Conservation (phyloP, 2,113 vertebrate genomes). For the Sialia sialis region DNA sequence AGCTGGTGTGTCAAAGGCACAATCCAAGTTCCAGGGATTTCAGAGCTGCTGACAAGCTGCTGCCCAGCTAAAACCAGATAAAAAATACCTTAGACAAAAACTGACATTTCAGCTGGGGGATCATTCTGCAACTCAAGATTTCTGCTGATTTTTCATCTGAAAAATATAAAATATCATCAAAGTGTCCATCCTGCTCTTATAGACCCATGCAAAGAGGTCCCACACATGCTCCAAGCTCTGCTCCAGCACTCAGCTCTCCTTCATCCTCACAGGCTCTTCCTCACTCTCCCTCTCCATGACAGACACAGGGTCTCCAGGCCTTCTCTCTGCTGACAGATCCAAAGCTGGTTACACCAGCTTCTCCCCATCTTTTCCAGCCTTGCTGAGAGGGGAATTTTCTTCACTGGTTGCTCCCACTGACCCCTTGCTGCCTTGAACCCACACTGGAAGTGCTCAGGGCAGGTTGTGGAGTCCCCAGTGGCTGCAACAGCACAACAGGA, state of each 20-base stretch:
- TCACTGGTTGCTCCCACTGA: neutral
- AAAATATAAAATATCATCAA: neutral
- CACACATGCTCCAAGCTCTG: neutral
- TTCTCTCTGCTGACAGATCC: neutral
- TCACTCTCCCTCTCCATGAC: neutral
- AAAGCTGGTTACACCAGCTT: neutral
- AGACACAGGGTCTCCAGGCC: neutral
- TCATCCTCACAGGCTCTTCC: neutral
- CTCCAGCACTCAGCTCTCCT: neutral
- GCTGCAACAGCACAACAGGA: neutral
- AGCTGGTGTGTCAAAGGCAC: neutral
- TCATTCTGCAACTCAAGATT: neutral
- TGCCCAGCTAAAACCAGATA: neutral
- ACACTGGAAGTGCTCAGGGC: neutral
- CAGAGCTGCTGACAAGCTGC: neutral
- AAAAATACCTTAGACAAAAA: neutral
- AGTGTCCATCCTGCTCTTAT: neutral
- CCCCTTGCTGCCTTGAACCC: neutral
- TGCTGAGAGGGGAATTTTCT: neutral
- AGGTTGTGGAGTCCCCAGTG: neutral
- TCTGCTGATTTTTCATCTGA: neutral
- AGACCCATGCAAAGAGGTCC: neutral
- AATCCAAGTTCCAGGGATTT: neutral
- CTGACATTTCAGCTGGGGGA: neutral
- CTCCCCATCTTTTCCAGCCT: neutral